Base-by-base conservation (phyloP, 2,888 invertebrate species). In the Leptinotarsa haldemani region DNA sequence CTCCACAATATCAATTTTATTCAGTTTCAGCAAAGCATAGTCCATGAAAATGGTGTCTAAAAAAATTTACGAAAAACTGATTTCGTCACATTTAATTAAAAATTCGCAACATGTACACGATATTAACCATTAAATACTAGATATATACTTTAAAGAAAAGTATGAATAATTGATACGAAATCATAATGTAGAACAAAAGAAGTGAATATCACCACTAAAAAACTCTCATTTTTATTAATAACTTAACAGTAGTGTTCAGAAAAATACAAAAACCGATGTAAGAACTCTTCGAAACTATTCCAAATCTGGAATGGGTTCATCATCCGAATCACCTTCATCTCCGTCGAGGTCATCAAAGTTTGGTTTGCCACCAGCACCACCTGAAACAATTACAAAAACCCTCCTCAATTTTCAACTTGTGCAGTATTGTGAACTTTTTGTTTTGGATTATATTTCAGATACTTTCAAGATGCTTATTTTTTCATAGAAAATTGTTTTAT, bases 281-380 rank as follows among this genome's bases (percentile, higher is more conserved):
- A 65, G 61, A 61, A 75, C 70, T 65, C 65, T 53, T 69, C 69
- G 25, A 73, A 72, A 77, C 82, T 88, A 93, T 88, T 93, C 93
- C 85, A 94, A 90, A 86, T 93, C 93, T 25, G 94, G 94, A 88
- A 94, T 88, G 81, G 93, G 93, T 84, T 94, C 94, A 84, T 96
- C 95, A 85, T 96, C 95, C 2, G 93, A 94, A 85, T 95, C 95
- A 66, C 90, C 91, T 69, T 89, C 90, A 64, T 85, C 86, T 58
- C 82, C 91, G 80, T 93, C 93, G 82, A 95, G 88, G 85, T 94
- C 94, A 84, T 94, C 94, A 81, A 95, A 93, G 79, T 90, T 91
- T 71, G 93, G 93, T 88, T 93, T 93, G 48, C 88, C 80, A 20
- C 76, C 80, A 58, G 69, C 89, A 88, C 74, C 79, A 53, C 79